Percentiles rank a stretch among this genome's conserved stretches.
These are phyloP conservation scores for Neoascia interrupta DNA, from an alignment of 2,888 invertebrate species.

Conservation along the genomic window DNA sequence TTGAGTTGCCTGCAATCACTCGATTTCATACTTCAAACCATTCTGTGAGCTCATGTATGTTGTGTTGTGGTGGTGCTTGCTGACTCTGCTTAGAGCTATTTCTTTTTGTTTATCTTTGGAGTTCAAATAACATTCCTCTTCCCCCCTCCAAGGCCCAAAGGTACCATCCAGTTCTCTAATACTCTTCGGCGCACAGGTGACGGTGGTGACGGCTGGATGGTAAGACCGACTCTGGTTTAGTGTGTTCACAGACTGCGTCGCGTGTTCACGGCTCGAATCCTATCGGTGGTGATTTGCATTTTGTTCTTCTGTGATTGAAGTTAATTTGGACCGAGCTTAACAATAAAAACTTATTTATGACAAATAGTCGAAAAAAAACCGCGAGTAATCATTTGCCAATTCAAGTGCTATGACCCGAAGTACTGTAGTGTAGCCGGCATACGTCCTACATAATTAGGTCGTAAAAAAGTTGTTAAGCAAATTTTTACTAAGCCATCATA, in stretches of 20 bases:
- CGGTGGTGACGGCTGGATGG: no score
- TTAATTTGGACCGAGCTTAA: constrained; percentile 6
- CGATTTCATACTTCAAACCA: constrained; percentile 38
- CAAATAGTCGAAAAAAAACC: background rate
- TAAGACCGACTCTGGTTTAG: constrained; percentile 57
- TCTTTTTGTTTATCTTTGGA: constrained; percentile 53
- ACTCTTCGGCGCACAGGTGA: constrained; percentile 50
- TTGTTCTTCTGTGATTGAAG: constrained; percentile 8
- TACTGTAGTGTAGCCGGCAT: constrained; percentile 6
- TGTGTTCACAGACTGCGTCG: constrained; percentile 68
- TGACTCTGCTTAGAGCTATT: constrained; percentile 28
- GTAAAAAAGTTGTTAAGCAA: constrained; percentile 3
- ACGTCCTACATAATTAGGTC: constrained; percentile 6
- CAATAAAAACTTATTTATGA: background rate
- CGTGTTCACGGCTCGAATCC: constrained; percentile 53
- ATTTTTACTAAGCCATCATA: background rate
- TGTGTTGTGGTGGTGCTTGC: constrained; percentile 14
- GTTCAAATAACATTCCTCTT: constrained; percentile 24
- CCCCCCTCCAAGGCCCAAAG: background rate
- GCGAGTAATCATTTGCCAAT: constrained; percentile 19
- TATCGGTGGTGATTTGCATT: constrained; percentile 18
- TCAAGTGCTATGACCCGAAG: constrained; percentile 42
- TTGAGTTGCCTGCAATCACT: constrained; percentile 24
- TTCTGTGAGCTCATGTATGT: constrained; percentile 14
- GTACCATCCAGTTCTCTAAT: constrained; percentile 4